Evolutionary conservation across 2,797 vertebrate species (phyloP), one percentile per base, ranked within the genome.

Genomic region (Darevskia nairensis): DNA sequence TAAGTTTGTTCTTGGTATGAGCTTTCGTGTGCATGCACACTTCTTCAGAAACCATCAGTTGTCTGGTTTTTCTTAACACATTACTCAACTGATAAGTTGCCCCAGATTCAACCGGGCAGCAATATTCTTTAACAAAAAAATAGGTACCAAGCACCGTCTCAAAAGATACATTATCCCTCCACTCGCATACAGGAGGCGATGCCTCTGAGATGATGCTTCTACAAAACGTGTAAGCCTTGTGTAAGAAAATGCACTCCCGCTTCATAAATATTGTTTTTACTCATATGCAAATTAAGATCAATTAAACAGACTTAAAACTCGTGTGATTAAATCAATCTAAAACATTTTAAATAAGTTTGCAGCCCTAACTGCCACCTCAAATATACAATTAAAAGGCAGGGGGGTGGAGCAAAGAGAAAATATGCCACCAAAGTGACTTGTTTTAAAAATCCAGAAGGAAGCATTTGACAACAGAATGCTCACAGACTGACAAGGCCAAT

Each of bases 261-360:
- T 75, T 82, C 86, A 86, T 78, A 86, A 86, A 86, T 79, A 86
- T 17, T 82, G 27, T 74, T 87, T 82, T 75, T 75, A 87, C n/a
- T 5, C 39, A 82, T 66, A 82, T 75, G 71, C 59, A 82, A 82
- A 85, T 77, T 23, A 13, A 66, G 55, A 77, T 66, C 55, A 85
- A 77, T 85, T 77, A 64, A 64, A 85, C 39, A 2, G 44, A 50
- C 66, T 55, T 77, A 46, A 77, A 46, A n/a, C 39, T 41, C 39
- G 7, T 85, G 44, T 85, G 74, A 85, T 66, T 46, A 29, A 85
- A 77, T 64, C 61, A 75, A 77, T 85, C 59, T 68, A 66, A 59
- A 77, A 44, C 19, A 32, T 35, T n/a, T n/a, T n/a, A n/a, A n/a
- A n/a, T n/a, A n/a, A n/a, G n/a, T 85, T 85, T 66, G 59, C 84